A percentile compares a stretch with the other conserved stretches of the same genome.
phyloP scores from a whole-genome alignment of 2,113 vertebrate genomes.

The Neolamprologus sp. region DNA sequence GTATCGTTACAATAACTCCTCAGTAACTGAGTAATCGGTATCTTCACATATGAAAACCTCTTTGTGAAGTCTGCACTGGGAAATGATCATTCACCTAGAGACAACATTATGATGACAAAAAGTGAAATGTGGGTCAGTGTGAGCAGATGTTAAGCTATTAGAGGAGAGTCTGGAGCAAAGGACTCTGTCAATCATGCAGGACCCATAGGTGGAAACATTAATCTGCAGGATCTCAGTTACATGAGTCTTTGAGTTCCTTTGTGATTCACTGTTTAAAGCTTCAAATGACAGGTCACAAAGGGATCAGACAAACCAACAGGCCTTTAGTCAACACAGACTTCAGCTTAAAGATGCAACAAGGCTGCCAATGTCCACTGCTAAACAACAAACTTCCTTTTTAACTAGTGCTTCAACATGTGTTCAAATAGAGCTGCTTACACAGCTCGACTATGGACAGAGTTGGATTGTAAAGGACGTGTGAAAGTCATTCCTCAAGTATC shows the following conservation, averaged over 20 bases:
- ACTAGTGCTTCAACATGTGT: neutral
- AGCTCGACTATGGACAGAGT: neutral
- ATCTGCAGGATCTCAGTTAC: conserved; percentile 41
- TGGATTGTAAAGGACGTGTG: neutral
- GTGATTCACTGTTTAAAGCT: neutral
- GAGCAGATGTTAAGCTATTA: conserved; percentile 33
- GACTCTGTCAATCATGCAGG: conserved; percentile 39
- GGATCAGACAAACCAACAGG: neutral
- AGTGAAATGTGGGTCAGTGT: conserved; percentile 30
- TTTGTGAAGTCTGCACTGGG: neutral
- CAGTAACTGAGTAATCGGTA: neutral
- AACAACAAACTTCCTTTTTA: neutral
- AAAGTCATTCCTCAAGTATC: conserved; percentile 15
- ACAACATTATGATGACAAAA: conserved; percentile 16
- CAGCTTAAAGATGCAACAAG: neutral
- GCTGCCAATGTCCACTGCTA: neutral
- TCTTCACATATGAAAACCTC: neutral
- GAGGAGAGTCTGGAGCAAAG: conserved; percentile 10
- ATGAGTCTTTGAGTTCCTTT: neutral
- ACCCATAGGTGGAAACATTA: neutral
- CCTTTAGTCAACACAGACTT: neutral
- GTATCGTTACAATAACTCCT: neutral
- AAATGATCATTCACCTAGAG: neutral
- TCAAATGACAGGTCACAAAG: conserved; percentile 12
- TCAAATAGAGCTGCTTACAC: neutral